Conservation (phyloP, 2,888 invertebrate genomes). For the Leptopilina syphax region DNA sequence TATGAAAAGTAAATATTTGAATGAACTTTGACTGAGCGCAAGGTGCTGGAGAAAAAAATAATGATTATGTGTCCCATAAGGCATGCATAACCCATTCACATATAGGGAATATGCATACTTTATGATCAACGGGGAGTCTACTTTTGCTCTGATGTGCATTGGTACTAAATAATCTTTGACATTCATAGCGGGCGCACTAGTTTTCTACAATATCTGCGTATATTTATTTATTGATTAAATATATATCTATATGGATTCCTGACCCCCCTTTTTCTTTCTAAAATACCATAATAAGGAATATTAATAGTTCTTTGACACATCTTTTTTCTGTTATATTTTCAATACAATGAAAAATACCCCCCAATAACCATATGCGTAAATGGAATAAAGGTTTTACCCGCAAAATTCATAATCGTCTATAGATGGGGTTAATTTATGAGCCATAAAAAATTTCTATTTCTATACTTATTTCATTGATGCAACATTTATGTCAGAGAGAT, state of each 20-base stretch:
- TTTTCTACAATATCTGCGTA: constrained; percentile 45
- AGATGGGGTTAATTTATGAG: constrained; percentile 66
- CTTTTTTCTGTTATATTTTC: constrained; percentile 17
- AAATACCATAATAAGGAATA: constrained; percentile 57
- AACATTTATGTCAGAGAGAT: neutral
- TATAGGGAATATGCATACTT: constrained; percentile 48
- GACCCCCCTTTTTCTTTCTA: constrained; percentile 41
- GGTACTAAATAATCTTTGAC: constrained; percentile 51
- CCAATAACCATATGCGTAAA: constrained; percentile 71
- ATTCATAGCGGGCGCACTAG: constrained; percentile 48
- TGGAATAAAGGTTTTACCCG: constrained; percentile 61
- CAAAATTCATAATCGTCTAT: constrained; percentile 63
- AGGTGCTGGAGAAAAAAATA: neutral
- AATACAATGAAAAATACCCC: constrained; percentile 41
- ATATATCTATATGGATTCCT: neutral
- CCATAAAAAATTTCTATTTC: constrained; percentile 41
- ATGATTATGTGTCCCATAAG: constrained; percentile 32
- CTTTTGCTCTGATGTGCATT: constrained; percentile 33
- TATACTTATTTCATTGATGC: neutral
- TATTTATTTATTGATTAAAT: constrained; percentile 47
- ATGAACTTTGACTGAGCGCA: neutral
- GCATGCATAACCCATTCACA: constrained; percentile 35
- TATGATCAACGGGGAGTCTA: constrained; percentile 40
- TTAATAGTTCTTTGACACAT: constrained; percentile 52
- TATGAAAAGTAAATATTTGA: neutral